phyloP scores from a whole-genome alignment of 2,113 vertebrate genomes.

The Apteryx mantelli region DNA sequence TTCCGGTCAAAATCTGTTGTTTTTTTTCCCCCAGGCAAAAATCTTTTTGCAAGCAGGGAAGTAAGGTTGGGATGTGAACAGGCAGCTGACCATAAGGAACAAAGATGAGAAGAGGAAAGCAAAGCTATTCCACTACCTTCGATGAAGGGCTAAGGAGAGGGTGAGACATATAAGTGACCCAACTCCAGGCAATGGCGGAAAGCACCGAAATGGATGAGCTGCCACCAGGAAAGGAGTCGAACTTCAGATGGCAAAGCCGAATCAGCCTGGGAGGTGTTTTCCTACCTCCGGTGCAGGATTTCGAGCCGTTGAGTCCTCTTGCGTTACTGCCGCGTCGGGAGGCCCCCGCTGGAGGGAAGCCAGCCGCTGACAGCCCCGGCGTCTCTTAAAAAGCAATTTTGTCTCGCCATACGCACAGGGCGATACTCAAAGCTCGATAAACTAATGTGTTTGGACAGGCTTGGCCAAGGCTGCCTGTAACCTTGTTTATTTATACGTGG shows the following conservation, averaged over 20 bases:
- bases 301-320: not conserved
- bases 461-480: not conserved
- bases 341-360: not conserved
- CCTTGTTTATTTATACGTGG: not conserved
- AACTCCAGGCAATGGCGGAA: not conserved
- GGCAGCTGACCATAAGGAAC: not conserved
- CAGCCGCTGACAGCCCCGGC: rapidly evolving
- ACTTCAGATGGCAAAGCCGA: not conserved
- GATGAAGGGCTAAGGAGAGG: not conserved
- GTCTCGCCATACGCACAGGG: not conserved
- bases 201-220: not conserved
- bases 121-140: not conserved
- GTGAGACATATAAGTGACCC: not conserved
- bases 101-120: not conserved
- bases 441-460: rapidly evolving
- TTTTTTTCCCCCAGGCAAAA: not conserved
- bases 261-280: too few species aligned
- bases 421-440: not conserved
- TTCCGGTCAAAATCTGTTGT: not conserved
- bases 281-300: not conserved
- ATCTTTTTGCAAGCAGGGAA: not conserved
- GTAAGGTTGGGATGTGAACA: not conserved
- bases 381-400: not conserved
- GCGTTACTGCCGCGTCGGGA: not conserved
- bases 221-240: not conserved